Base-by-base conservation (phyloP, 2,888 invertebrate genomes). In the Beris morrisii region DNA sequence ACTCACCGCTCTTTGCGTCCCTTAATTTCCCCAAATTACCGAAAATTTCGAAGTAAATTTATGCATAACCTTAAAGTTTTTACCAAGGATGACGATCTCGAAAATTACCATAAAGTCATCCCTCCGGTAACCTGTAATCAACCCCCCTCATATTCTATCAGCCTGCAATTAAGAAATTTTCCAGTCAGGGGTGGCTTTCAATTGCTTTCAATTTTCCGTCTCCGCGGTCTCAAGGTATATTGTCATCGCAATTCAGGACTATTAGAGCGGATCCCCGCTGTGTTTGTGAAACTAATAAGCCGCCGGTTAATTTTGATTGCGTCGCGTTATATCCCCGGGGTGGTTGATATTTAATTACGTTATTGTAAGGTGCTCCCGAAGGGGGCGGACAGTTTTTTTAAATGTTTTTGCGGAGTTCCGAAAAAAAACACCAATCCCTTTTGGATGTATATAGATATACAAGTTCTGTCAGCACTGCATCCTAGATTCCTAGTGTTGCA, bases 301-400 rank as follows among this genome's bases (percentile, higher is more conserved):
- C 64, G 56, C 57, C 64, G 67, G 66, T 59, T 59, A 66, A 68
- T 68, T 66, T 53, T 64, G 68, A 68, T 68, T 66, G 66, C 64
- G 30, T 53, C 58, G 59, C 54, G 55, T 65, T 58, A 43, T 50
- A 59, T 57, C 67, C 53, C 57, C 22, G 66, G 64, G 44, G 15
- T 50, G 31, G 61, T 13, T 44, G 11, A 63, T 45, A 61, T 69
- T 67, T 69, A 69, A 67, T 69, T 66, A 67, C 50, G 64, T 45
- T 38, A 50, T 22, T 48, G 31, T 22, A 13, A 38, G 22, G n/a
- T 52, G 31, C 38, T 61, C 61, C 52, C 61, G 15, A 38, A 28
- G 50, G 22, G 61, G 61, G 61, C 52, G 61, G 61, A 61, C 50
- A 50, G 61, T 32, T 61, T 61, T 61, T 61, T 38, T 12, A 61